Evolutionary conservation across 35 echinoderm and acorn worm genomes (phyloP), one percentile per base, ranked within the genome.

Genomic region (Lytechinus pictus): DNA sequence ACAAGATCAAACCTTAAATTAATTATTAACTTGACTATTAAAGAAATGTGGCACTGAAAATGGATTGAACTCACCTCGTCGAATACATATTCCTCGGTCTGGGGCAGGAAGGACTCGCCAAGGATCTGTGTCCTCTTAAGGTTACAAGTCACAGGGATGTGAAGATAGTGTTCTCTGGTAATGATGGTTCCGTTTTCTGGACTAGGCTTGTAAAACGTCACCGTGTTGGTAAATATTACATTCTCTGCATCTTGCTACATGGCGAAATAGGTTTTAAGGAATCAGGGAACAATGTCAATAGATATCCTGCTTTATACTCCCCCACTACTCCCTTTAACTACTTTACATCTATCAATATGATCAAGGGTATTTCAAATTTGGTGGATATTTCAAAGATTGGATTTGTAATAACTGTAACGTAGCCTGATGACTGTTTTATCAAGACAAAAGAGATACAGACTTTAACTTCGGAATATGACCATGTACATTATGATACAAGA

Each of bases 131-230:
- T 27, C 4, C 29, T 44, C 88, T 90, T 33, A 6, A 90, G 13
- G 10, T 54, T 14, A 44, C 88, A 90, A 44, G 33, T 90, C 1
- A 90, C 88, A 54, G 28, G 28, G 33, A 90, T 90, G 14, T 90
- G 88, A 4, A 90, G 16, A 90, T 52, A 52, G 52, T 90, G 88
- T 90, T 90, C 88, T 52, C 88, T 19, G 28, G 88, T 90, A 90
- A 90, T 90, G 29, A 90, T 90, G 27, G 88, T 90, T 14, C 88
- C 88, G 16, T 54, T 90, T 13, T 54, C 29, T 51, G 28, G 29
- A 44, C 88, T 28, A 8, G 88, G 88, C 88, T 44, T 90, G 88
- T 90, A 52, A 27, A 14, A 90, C 27, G 88, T 90, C 10, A 90
- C 88, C 52, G 14, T 29, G 88, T 90, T 90, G 88, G 10, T n/a